Percentiles rank a stretch among this genome's conserved stretches.
phyloP scores from a whole-genome alignment of 1,140 invertebrate genomes.

The Bombyx mori region DNA sequence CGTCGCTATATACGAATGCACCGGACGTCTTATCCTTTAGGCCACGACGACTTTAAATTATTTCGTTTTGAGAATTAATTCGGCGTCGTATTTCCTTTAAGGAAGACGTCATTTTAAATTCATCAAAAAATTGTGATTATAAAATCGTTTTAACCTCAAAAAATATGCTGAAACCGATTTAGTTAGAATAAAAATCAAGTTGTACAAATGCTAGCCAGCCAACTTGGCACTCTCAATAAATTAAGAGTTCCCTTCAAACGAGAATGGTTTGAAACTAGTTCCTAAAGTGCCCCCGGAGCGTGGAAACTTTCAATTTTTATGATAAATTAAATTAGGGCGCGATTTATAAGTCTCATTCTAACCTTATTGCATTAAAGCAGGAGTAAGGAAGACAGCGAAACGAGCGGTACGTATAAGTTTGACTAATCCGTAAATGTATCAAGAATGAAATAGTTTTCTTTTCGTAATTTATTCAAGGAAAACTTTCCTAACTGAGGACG shows the following conservation, averaged over 20 bases:
- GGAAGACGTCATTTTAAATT: too few species aligned
- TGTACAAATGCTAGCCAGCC: conserved; percentile 10
- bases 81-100: too few species aligned
- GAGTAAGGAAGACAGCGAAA: conserved; percentile 31
- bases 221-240: conserved; percentile 70
- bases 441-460: neutral
- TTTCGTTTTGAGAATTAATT: too few species aligned
- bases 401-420: conserved; percentile 45
- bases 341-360: conserved; percentile 54
- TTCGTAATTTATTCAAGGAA: too few species aligned
- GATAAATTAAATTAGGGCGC: conserved; percentile 65
- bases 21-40: too few species aligned
- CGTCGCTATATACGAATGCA: too few species aligned
- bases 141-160: too few species aligned
- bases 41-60: too few species aligned
- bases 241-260: conserved; percentile 62
- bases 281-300: conserved; percentile 42
- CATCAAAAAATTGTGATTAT: too few species aligned
- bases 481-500: too few species aligned
- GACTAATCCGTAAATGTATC: conserved; percentile 43
- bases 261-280: conserved; percentile 70
- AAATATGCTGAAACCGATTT: too few species aligned
- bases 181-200: too few species aligned
- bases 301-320: conserved; percentile 69
- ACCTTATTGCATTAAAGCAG: conserved; percentile 28